Base-by-base conservation (phyloP, 2,113 vertebrate species). In the Bothrops jararaca region DNA sequence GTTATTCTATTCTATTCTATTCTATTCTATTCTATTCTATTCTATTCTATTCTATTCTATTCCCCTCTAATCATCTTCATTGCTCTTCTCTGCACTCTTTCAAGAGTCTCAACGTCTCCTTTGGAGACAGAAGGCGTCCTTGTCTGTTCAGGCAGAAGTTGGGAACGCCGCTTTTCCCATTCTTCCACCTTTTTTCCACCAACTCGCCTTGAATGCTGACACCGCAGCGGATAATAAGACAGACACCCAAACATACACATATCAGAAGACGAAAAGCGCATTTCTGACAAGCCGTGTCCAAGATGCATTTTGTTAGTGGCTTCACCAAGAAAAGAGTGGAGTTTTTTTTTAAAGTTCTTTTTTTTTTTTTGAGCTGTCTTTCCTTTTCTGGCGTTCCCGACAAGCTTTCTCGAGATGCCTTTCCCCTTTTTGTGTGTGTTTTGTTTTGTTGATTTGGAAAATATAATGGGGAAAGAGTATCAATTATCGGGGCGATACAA, bases 271-370 rank as follows among this genome's bases (percentile, higher is more conserved):
- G 0, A 89, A 80, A 45, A 57, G 88, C 92, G 80, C 95, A 42
- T 57, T 94, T 91, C 89, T 96, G 92, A 97, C 57, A 60, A 95
- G 95, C 90, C 8, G 5, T 95, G 96, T 94, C 93, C 95, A 96
- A 95, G 95, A 95, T 96, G 96, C 95, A 95, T 97, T 96, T 96
- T 96, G 93, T 94, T 96, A 95, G 96, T 94, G 97, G 96, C 96
- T 96, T 96, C 96, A 95, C 92, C 7, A 97, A 92, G 95, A 23
- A 60, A 26, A 29, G 69, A 48, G 86, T 4, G 42, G 12, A 15
- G 22, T 53, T 57, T 53, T 23, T 50, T 69, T 92, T 94, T 95
- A 94, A 92, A 89, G 92, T 91, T 95, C 91, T 86, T 64, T n/a
- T 39, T 50, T 96, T 58, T 39, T 34, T 45, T 45, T 45, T 45